Percentiles rank a stretch among this genome's conserved stretches.
phyloP scores from a whole-genome alignment of 2,888 invertebrate species.

The Sympetrum striolatum region DNA sequence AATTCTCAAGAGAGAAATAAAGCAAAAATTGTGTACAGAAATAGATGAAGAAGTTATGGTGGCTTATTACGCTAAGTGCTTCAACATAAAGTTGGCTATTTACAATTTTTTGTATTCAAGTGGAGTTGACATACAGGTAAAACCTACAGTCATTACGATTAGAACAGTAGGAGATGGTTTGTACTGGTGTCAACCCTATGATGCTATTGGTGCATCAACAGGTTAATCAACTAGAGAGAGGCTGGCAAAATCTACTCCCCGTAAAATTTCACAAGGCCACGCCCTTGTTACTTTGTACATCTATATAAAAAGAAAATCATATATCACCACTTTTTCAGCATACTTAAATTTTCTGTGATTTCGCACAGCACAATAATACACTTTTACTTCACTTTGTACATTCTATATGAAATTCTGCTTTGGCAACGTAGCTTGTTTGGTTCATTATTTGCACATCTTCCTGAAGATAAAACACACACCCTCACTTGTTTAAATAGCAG shows the following conservation, averaged over 20 bases:
- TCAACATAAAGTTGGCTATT: conserved; percentile 5
- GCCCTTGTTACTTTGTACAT: conserved; percentile 35
- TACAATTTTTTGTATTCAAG: conserved; percentile 17
- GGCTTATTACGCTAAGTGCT: conserved; percentile 32
- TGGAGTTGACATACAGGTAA: conserved; percentile 21
- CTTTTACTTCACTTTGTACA: conserved; percentile 30
- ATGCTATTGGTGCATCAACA: conserved; percentile 28
- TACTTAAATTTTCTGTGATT: conserved; percentile 9
- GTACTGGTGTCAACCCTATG: conserved; percentile 41
- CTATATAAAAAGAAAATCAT: conserved; percentile 41
- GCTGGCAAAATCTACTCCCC: background rate
- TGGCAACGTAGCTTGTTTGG: conserved; percentile 42
- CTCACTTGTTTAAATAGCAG: conserved; percentile 31
- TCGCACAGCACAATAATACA: conserved; percentile 24
- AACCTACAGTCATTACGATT: conserved; percentile 13
- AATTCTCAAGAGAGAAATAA: conserved; percentile 42
- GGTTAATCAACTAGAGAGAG: conserved; percentile 26
- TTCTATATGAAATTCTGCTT: conserved; percentile 40
- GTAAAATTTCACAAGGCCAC: conserved; percentile 14
- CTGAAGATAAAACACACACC: conserved; percentile 35
- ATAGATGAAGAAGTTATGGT: conserved; percentile 27
- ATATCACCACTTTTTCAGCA: background rate
- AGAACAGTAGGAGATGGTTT: conserved; percentile 19
- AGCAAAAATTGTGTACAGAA: conserved; percentile 26
- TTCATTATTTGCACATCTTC: conserved; percentile 38